Evolutionary conservation across 1,140 invertebrate species (phyloP).

Genomic region (Campoletis sonorensis): DNA sequence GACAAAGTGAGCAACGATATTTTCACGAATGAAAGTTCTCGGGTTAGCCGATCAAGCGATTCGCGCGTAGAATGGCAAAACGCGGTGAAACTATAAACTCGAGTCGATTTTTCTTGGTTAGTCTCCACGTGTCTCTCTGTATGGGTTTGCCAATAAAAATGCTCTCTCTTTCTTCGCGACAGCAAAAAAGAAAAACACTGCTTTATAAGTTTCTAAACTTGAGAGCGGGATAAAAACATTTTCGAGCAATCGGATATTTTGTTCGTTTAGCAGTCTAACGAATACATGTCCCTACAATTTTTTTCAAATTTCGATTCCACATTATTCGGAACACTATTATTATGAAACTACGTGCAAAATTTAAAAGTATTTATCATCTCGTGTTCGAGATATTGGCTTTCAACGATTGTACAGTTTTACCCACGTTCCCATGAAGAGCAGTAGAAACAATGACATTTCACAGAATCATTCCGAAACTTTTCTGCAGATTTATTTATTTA

Average conservation of each 20-base stretch:
- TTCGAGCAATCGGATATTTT: neutral
- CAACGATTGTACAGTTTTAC: too few relatives aligned
- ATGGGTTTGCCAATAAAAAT: constrained; percentile 1
- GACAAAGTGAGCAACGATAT: constrained; percentile 3
- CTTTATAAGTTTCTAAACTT: constrained; percentile 4
- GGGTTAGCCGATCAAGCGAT: constrained; percentile 18
- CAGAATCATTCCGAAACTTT: too few relatives aligned
- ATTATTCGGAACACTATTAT: neutral
- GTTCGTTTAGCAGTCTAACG: too few relatives aligned
- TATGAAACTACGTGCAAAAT: neutral
- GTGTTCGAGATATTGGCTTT: too few relatives aligned
- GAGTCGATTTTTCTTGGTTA: neutral
- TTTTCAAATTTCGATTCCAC: too few relatives aligned
- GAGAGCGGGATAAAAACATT: neutral
- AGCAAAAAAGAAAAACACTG: neutral
- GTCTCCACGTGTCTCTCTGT: neutral
- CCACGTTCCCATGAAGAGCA: too few relatives aligned
- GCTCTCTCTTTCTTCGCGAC: neutral
- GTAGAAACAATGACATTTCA: too few relatives aligned
- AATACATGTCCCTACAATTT: too few relatives aligned
- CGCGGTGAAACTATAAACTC: constrained; percentile 19
- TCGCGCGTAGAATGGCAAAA: neutral
- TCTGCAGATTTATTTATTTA: too few relatives aligned
- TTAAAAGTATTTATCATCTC: too few relatives aligned
- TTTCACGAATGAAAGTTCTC: constrained; percentile 22